These are phyloP conservation scores for Stenodema calcarata DNA, from an alignment of 2,888 invertebrate species.

Conservation along the genomic window DNA sequence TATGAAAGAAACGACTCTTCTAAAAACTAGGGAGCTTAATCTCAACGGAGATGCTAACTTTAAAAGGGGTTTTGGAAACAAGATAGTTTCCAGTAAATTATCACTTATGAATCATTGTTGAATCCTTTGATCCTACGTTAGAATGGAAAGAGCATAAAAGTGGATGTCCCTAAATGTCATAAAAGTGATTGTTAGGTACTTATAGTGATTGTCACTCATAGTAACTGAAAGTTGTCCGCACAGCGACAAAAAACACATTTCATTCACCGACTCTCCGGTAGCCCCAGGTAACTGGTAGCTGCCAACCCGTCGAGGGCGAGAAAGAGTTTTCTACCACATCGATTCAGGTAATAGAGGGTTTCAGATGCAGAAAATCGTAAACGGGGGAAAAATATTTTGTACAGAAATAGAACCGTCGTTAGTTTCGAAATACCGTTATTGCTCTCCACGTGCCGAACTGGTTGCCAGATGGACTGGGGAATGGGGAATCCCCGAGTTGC, in stretches of 20 bases:
- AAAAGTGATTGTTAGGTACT: no score
- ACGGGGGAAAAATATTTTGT: no score
- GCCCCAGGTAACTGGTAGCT: background rate
- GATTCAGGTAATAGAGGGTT: background rate
- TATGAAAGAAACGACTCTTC: no score
- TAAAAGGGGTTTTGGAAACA: background rate
- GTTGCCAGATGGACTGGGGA: no score
- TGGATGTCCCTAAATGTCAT: background rate
- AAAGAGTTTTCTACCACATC: background rate
- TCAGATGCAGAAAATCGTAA: background rate
- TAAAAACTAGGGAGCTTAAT: no score
- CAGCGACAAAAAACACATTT: background rate
- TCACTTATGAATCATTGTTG: no score
- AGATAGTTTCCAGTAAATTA: background rate
- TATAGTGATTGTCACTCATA: no score
- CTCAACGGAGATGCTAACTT: background rate
- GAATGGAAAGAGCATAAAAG: background rate
- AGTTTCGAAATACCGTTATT: no score
- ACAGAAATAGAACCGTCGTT: no score
- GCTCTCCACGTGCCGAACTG: no score
- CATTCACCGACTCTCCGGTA: background rate
- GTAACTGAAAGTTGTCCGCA: background rate
- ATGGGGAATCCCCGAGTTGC: no score
- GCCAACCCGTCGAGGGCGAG: background rate
- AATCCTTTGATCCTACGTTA: background rate